Evolutionary conservation across 2,888 invertebrate species (phyloP), one percentile per base, ranked within the genome.

Genomic region (Orchestes rusci): DNA sequence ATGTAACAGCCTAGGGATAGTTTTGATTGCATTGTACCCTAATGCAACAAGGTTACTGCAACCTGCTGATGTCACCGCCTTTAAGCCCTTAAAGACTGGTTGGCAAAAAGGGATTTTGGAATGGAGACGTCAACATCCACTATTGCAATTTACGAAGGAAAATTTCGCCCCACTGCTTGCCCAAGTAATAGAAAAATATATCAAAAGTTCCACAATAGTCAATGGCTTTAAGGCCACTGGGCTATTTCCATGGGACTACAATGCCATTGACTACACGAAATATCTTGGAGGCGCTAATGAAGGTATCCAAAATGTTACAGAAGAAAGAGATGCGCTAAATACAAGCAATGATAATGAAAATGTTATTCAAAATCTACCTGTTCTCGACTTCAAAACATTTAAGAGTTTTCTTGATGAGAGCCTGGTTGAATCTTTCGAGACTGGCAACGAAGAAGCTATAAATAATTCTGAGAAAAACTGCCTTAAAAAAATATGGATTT

Each of bases 21-120:
- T 60, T 20, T 32, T 61, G 18, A 51, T 60, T 28, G 45, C 53
- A n/a, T 43, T 60, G 2, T 57, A 59, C 46, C 58, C 57, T 7
- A 61, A 59, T 13, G 47, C 56, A 8, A 59, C 58, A 15, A 35
- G 55, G 31, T 45, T 45, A 13, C 33, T 50, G 16, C 39, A 45
- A 17, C 49, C 49, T 4, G 49, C 45, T 23, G 59, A 62, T 45
- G 57, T 61, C 13, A 40, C 56, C 4, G 55, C 53, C 1, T 55
- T 59, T 34, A 55, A 54, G 16, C 57, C 57, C 0, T 32, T 58
- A 5, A 58, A 58, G 35, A 44, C 33, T n/a, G 50, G 47, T 7
- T 57, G 56, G 55, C 44, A 39, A 43, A 36, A 40, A 36, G 33
- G 16, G 16, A 30, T 41, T n/a, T 5, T 18, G 12, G 18, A 45